A percentile compares a stretch with the other conserved stretches of the same genome.
phyloP scores from a whole-genome alignment of 2,888 invertebrate species.

The Apodemia duryi region DNA sequence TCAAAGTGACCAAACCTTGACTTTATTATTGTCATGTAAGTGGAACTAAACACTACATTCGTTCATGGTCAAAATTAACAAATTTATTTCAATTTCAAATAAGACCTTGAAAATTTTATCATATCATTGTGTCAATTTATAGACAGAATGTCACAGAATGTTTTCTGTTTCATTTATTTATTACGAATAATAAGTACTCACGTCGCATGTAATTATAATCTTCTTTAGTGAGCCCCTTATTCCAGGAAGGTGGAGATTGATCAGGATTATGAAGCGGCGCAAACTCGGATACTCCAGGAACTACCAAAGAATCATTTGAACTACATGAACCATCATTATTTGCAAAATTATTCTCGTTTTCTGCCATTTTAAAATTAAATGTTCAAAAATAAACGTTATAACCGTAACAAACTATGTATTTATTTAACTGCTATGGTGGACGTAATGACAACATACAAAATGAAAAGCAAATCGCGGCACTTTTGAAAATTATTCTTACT shows the following conservation, averaged over 20 bases:
- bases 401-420: slow-evolving; percentile 41
- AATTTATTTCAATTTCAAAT: too few species aligned
- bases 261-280: slow-evolving; percentile 81
- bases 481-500: slow-evolving; percentile 51
- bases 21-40: too few species aligned
- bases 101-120: too few species aligned
- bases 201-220: slow-evolving; percentile 88
- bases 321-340: slow-evolving; percentile 50
- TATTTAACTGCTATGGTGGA: slow-evolving; percentile 25
- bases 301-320: slow-evolving; percentile 76
- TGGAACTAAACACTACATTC: too few species aligned
- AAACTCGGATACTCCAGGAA: slow-evolving; percentile 94
- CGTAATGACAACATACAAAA: slow-evolving; percentile 64
- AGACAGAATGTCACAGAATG: too few species aligned
- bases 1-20: too few species aligned
- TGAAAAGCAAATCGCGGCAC: slow-evolving; percentile 57
- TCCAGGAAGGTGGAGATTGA: slow-evolving; percentile 82
- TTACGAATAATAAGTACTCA: slow-evolving; percentile 72
- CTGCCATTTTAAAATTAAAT: slow-evolving; percentile 53
- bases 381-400: slow-evolving; percentile 62
- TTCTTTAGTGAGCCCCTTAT: slow-evolving; percentile 83
- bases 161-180: background rate
- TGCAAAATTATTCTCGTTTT: slow-evolving; percentile 44
- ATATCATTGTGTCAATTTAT: too few species aligned
- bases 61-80: too few species aligned